phyloP scores from a whole-genome alignment of 1,140 invertebrate genomes.

The Tribolium castaneum region DNA sequence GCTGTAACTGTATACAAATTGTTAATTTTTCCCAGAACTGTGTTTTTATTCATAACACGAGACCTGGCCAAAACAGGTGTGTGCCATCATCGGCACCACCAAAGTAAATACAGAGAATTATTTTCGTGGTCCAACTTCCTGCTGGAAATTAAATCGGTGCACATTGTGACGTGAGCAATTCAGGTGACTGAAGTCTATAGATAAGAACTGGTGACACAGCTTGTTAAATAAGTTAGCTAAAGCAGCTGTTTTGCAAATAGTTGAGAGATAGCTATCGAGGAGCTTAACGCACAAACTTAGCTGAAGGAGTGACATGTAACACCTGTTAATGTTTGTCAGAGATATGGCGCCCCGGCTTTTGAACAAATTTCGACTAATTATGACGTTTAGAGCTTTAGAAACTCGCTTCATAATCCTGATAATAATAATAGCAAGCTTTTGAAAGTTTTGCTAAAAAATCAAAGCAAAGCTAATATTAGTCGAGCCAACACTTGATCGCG shows the following conservation, averaged over 20 bases:
- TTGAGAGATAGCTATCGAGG: slow-evolving; percentile 36
- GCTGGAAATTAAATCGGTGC: slow-evolving; percentile 8
- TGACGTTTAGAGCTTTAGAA: background rate
- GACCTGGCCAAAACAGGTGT: slow-evolving; percentile 25
- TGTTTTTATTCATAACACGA: slow-evolving; percentile 50
- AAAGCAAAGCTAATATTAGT: slow-evolving; percentile 7
- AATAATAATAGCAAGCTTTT: background rate
- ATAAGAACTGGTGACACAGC: slow-evolving; percentile 14
- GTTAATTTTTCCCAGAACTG: slow-evolving; percentile 37
- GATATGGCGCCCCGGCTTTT: slow-evolving; percentile 8
- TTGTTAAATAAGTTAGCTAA: slow-evolving; percentile 44
- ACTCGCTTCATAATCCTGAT: no score
- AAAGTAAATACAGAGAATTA: slow-evolving; percentile 14
- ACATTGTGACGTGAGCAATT: background rate
- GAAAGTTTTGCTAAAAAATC: slow-evolving; percentile 1
- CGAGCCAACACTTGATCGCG: background rate
- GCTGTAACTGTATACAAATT: slow-evolving; percentile 42
- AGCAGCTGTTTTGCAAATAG: slow-evolving; percentile 47
- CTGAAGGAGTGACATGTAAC: slow-evolving; percentile 32
- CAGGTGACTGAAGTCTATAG: slow-evolving; percentile 14
- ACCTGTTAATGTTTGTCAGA: slow-evolving; percentile 39
- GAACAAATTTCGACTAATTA: slow-evolving; percentile 8
- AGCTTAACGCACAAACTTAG: slow-evolving; percentile 14
- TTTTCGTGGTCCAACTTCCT: slow-evolving; percentile 17
- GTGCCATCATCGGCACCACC: slow-evolving; percentile 10